These are phyloP conservation scores for Zaprionus obscuricornis DNA, from an alignment of 2,888 invertebrate species.

Conservation along the genomic window DNA sequence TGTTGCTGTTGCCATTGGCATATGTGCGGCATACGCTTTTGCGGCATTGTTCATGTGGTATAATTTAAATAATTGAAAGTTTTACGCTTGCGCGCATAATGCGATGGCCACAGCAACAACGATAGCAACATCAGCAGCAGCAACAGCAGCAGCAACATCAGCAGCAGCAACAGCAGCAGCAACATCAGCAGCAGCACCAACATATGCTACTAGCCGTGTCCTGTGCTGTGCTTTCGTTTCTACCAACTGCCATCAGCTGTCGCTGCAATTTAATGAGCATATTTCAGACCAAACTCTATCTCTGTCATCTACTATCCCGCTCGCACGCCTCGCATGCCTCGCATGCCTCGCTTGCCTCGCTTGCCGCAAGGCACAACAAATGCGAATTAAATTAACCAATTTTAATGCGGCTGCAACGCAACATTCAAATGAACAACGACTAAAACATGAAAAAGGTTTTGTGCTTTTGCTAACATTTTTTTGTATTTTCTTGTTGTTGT, in stretches of 20 bases:
- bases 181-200: too few relatives aligned
- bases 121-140: conserved; percentile 9
- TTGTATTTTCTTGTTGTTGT: conserved; percentile 15
- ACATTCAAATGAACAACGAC: conserved; percentile 65
- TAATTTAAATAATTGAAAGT: conserved; percentile 83
- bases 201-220: too few relatives aligned
- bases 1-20: conserved; percentile 47
- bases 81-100: conserved; percentile 76
- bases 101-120: conserved; percentile 29
- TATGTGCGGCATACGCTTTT: conserved; percentile 64
- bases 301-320: too few relatives aligned
- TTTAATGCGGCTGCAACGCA: conserved; percentile 38
- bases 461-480: background rate
- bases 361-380: conserved; percentile 48
- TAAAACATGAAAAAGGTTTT: conserved; percentile 44
- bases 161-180: background rate
- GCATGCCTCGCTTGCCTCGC: too few relatives aligned
- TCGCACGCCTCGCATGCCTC: too few relatives aligned
- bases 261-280: conserved; percentile 62
- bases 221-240: too few relatives aligned
- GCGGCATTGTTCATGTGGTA: conserved; percentile 79
- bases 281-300: conserved; percentile 47
- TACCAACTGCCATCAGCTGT: conserved; percentile 34
- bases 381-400: conserved; percentile 79
- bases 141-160: conserved; percentile 15